Evolutionary conservation across 2,888 invertebrate species (phyloP).

Genomic region (Microplitis manilae): DNA sequence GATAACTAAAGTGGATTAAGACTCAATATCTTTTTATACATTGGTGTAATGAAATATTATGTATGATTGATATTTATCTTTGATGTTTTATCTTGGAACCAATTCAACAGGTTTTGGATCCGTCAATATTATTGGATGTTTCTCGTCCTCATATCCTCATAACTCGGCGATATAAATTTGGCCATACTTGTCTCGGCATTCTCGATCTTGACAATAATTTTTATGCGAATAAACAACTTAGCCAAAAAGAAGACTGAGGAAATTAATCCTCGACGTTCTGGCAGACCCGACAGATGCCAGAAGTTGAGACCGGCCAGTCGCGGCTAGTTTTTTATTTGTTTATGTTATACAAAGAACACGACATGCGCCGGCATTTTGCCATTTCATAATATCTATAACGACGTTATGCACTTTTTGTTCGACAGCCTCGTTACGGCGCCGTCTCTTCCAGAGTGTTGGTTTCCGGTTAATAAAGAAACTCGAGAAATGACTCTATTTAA

Average conservation of each 20-base stretch:
- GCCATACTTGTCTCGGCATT: background rate
- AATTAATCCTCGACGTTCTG: background rate
- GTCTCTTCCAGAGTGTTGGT: constrained; percentile 25
- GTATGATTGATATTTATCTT: background rate
- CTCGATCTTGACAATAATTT: constrained; percentile 10
- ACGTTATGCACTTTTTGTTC: constrained; percentile 33
- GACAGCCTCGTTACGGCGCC: background rate
- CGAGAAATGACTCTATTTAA: constrained; percentile 37
- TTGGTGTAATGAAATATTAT: background rate
- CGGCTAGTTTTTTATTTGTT: constrained; percentile 57
- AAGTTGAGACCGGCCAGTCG: constrained; percentile 42
- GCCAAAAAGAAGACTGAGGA: constrained; percentile 1
- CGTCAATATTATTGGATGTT: background rate
- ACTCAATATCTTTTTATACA: background rate
- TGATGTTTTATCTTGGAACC: background rate
- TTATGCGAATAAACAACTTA: constrained; percentile 27
- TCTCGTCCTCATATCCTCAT: background rate
- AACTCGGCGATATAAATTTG: background rate
- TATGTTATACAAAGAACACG: constrained; percentile 34
- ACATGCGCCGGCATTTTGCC: constrained; percentile 48
- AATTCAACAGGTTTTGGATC: background rate
- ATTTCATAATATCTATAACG: constrained; percentile 35
- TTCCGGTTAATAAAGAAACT: constrained; percentile 38
- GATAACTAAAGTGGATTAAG: background rate
- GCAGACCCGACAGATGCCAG: constrained; percentile 29